Base-by-base conservation (phyloP, 2,888 invertebrate species). In the Fragum sueziense region DNA sequence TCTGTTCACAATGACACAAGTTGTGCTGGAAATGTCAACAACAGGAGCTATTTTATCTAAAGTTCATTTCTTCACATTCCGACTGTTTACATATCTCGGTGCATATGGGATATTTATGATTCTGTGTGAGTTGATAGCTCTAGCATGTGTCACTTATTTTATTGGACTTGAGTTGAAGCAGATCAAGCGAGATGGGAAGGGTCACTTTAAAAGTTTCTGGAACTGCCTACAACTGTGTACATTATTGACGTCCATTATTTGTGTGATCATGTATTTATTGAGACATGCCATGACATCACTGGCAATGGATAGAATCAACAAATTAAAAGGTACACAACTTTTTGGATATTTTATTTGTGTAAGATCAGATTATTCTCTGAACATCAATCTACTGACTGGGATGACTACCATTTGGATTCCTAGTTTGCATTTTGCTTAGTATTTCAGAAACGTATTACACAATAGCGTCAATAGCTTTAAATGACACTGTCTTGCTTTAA, bases 81-180 rank as follows among this genome's bases (percentile, higher is more conserved):
- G 88, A 47, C 74, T 89, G 29, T 90, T 88, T 68, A 78, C 88
- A 3, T 88, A 90, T 52, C 74, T 86, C 6, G 89, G 89, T 1
- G 85, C 85, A n/a, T 85, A 88, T 70, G 88, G 88, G 0, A 77
- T 85, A 59, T 85, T 87, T 65, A 79, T 85, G 20, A 76, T 87
- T 1, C 41, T 86, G 2, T 86, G 85, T 79, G 90, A 90, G 57
- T 71, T 84, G 11, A 68, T 84, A 22, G 77, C 86, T 9, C 69
- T 88, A 31, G 71, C 85, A 2, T 86, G 83, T 54, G 82, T 88
- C 2, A 4, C 87, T 2, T 88, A 87, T 78, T 88, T 87, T 31
- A 57, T 86, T 27, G 73, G 79, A 9, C 74, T 88, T 17, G 85
- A 88, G 76, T 47, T 79, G n/a, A 84, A 74, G 74, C 82, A 78